Conservation (phyloP, 2,113 vertebrate species). For the Eublepharis macularius region DNA sequence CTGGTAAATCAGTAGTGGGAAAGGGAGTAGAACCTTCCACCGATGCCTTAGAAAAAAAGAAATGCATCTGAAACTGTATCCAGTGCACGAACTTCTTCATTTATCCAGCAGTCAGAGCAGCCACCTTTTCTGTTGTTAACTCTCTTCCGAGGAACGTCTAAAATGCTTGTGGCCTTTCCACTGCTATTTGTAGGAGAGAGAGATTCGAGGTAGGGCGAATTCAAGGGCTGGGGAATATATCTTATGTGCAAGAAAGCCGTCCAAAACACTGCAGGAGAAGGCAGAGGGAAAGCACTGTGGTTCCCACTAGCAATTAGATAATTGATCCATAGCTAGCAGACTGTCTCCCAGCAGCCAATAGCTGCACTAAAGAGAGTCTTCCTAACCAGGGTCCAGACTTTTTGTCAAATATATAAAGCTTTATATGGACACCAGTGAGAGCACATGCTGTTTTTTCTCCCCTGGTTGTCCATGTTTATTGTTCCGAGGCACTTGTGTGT, state of each 20-base stretch:
- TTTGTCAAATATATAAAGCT: constrained; percentile 62
- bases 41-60: neutral
- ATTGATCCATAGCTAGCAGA: constrained; percentile 66
- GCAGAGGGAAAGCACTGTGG: constrained; percentile 50
- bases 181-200: neutral
- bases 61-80: neutral
- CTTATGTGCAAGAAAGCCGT: constrained; percentile 45
- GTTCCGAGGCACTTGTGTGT: constrained; percentile 53
- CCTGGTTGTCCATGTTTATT: constrained; percentile 63
- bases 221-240: constrained; percentile 40
- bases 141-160: too few species aligned
- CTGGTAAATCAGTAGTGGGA: too few species aligned
- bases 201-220: neutral
- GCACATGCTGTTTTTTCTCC: constrained; percentile 61
- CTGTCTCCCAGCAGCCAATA: constrained; percentile 59
- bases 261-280: constrained; percentile 39
- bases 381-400: constrained; percentile 39
- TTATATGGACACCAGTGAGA: constrained; percentile 66
- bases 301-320: constrained; percentile 60
- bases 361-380: constrained; percentile 29
- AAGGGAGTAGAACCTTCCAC: too few species aligned
- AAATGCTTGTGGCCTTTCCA: too few species aligned
- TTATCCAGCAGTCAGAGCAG: neutral
- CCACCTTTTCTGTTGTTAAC: neutral
- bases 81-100: neutral